phyloP scores from a whole-genome alignment of 2,888 invertebrate species.

The Drosophila kuntzei region DNA sequence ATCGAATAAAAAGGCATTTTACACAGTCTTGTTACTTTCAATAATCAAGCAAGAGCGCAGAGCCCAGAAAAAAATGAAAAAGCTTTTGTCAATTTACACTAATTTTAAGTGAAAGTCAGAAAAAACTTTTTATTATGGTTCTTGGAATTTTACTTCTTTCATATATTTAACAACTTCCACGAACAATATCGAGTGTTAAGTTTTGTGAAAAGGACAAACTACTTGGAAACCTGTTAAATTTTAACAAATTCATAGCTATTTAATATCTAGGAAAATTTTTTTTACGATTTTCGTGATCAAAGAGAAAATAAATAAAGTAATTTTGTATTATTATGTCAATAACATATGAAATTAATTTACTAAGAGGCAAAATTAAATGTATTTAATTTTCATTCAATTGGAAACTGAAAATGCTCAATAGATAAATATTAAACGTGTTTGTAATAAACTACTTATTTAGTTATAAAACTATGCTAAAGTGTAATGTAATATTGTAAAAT shows the following conservation, averaged over 20 bases:
- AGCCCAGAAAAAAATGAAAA: too few relatives aligned
- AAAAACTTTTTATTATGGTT: background rate
- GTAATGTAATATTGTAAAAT: background rate
- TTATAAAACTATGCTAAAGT: background rate
- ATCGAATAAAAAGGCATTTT: too few relatives aligned
- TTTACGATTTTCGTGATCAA: background rate
- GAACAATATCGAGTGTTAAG: background rate
- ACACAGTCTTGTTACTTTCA: too few relatives aligned
- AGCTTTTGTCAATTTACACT: too few relatives aligned
- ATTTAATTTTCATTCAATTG: background rate
- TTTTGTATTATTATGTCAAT: background rate
- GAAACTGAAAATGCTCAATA: background rate
- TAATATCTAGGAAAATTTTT: background rate
- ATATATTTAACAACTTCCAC: background rate
- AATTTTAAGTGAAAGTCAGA: background rate
- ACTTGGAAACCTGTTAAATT: background rate
- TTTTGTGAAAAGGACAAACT: background rate
- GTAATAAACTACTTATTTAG: constrained; percentile 14
- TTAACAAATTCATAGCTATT: background rate
- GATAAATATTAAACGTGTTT: constrained; percentile 1
- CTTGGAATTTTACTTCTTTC: background rate
- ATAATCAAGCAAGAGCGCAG: too few relatives aligned
- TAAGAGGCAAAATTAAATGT: background rate
- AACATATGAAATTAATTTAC: background rate
- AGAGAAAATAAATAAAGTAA: background rate